Evolutionary conservation across 1,140 invertebrate genomes (phyloP).

Genomic region (Helicorthomorpha holstii): DNA sequence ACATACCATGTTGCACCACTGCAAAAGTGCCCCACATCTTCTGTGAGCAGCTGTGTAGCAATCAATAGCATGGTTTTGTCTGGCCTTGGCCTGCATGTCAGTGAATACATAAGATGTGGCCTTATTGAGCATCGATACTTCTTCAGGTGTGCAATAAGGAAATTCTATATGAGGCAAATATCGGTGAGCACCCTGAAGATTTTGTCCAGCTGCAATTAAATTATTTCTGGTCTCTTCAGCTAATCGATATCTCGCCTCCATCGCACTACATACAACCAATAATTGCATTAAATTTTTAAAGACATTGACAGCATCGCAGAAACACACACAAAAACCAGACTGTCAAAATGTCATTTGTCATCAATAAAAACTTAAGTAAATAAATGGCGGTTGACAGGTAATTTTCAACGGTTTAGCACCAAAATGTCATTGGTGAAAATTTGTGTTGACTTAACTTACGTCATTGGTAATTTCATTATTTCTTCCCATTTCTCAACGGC

Average conservation of each 20-base stretch:
- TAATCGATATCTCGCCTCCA: slow-evolving; percentile 26
- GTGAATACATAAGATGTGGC: slow-evolving; percentile 37
- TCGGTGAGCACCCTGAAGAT: slow-evolving; percentile 34
- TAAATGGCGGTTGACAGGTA: background rate
- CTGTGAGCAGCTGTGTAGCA: slow-evolving; percentile 34
- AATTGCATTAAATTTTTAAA: background rate
- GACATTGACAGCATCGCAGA: too few species aligned
- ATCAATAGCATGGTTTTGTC: slow-evolving; percentile 32
- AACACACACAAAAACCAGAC: too few species aligned
- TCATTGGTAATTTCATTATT: slow-evolving; percentile 21
- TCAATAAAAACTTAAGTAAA: slow-evolving; percentile 8
- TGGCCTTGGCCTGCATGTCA: slow-evolving; percentile 33
- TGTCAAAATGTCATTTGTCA: too few species aligned
- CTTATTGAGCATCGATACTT: slow-evolving; percentile 33
- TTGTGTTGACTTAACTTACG: slow-evolving; percentile 16
- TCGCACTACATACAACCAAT: slow-evolving; percentile 15
- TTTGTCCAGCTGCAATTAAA: slow-evolving; percentile 37
- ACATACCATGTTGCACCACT: slow-evolving; percentile 40
- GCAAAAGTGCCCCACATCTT: slow-evolving; percentile 31
- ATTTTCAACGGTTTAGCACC: background rate
- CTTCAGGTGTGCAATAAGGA: slow-evolving; percentile 38
- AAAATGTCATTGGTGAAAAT: slow-evolving; percentile 4
- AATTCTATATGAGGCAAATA: slow-evolving; percentile 39
- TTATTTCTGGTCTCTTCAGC: slow-evolving; percentile 38
- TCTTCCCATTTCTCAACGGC: slow-evolving; percentile 32